A percentile compares a stretch with the other conserved stretches of the same genome.
Conservation (phyloP, 2,797 vertebrate genomes). For the Acomys russatus region DNA sequence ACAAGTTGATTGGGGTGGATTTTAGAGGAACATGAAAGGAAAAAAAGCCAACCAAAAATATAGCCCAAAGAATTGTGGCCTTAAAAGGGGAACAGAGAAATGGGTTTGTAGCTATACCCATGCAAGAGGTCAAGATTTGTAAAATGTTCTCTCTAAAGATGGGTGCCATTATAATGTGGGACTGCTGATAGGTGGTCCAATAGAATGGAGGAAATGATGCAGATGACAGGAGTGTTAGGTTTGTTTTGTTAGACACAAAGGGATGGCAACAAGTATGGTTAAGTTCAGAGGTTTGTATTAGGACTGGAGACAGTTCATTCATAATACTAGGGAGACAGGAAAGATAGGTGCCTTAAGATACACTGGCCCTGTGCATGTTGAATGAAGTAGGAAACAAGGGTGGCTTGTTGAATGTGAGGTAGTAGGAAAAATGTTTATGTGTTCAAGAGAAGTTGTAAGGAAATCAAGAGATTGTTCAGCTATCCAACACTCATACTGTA, state of each 20-base stretch:
- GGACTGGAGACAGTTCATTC: constrained; percentile 41
- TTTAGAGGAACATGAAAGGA: constrained; percentile 12
- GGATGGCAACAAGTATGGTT: neutral
- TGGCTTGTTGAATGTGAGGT: neutral
- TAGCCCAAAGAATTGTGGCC: constrained; percentile 41
- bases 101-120: neutral
- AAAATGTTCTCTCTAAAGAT: neutral
- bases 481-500: neutral
- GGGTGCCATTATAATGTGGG: neutral
- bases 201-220: neutral
- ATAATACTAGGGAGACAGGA: constrained; percentile 17
- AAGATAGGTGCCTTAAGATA: constrained; percentile 18
- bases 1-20: constrained; percentile 10
- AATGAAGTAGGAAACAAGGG: constrained; percentile 33
- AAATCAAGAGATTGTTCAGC: constrained; percentile 19
- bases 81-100: constrained; percentile 40
- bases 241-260: constrained; percentile 8
- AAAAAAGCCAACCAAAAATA: constrained; percentile 22
- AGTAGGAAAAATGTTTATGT: neutral
- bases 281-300: constrained; percentile 36
- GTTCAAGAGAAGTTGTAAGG: constrained; percentile 39
- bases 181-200: neutral
- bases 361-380: constrained; percentile 23
- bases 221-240: neutral
- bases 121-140: constrained; percentile 3